Evolutionary conservation across 2,888 invertebrate genomes (phyloP).

Genomic region (Tenthredo scrophulariae): DNA sequence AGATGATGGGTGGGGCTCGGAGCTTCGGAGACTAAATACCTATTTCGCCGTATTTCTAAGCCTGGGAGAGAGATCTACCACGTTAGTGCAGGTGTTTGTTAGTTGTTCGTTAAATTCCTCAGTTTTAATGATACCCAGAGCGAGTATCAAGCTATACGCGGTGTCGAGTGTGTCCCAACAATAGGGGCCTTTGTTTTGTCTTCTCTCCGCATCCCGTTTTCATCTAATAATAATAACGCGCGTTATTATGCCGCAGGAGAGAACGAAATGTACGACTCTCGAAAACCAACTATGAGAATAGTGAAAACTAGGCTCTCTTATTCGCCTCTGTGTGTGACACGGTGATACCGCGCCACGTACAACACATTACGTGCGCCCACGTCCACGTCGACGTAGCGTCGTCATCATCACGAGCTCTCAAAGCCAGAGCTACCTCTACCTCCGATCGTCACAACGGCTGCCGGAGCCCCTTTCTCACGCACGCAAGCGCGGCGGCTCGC

Average conservation of each 20-base stretch:
- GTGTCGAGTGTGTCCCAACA: conserved; percentile 48
- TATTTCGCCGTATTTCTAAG: conserved; percentile 7
- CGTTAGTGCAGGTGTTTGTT: conserved; percentile 46
- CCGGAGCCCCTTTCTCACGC: conserved; percentile 62
- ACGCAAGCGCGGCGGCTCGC: conserved; percentile 56
- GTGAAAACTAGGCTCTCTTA: conserved; percentile 39
- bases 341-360: conserved; percentile 59
- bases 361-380: conserved; percentile 49
- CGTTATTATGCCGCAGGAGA: conserved; percentile 28
- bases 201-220: conserved; percentile 42
- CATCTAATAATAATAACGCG: conserved; percentile 31
- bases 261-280: conserved; percentile 13
- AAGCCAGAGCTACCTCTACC: conserved; percentile 19
- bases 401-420: conserved; percentile 51
- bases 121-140: conserved; percentile 25
- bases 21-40: neutral
- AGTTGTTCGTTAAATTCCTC: conserved; percentile 39
- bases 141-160: neutral
- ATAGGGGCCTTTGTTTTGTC: conserved; percentile 27
- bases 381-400: conserved; percentile 56
- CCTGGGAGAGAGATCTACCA: conserved; percentile 3
- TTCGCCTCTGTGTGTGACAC: conserved; percentile 53
- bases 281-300: conserved; percentile 53
- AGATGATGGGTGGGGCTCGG: conserved; percentile 31
- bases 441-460: conserved; percentile 57